Evolutionary conservation across 2,888 invertebrate genomes (phyloP).

Genomic region (Priapulus caudatus): DNA sequence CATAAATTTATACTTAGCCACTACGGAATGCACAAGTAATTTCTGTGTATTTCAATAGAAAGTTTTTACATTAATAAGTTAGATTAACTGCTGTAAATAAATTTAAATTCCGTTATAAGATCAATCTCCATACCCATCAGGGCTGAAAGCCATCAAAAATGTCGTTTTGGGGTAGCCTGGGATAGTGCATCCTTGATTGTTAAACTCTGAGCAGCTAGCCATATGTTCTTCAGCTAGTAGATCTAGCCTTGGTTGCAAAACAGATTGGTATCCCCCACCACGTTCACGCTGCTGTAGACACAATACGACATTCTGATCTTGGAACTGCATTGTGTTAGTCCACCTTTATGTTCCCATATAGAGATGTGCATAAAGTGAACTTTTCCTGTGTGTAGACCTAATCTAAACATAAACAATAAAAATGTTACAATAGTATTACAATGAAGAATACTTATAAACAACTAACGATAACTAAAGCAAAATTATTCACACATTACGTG

Average conservation of each 20-base stretch:
- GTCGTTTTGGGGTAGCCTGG: slow-evolving; percentile 63
- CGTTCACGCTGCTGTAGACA: not conserved
- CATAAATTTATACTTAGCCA: slow-evolving; percentile 4
- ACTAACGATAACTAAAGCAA: too few species aligned
- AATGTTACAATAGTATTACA: too few species aligned
- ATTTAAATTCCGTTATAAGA: too few species aligned
- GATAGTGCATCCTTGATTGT: slow-evolving; percentile 34
- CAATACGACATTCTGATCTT: too few species aligned
- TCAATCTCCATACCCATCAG: slow-evolving; percentile 57
- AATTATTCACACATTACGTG: too few species aligned
- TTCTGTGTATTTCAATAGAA: not conserved
- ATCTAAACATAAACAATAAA: too few species aligned
- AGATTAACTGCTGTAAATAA: too few species aligned
- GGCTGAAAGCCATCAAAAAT: slow-evolving; percentile 75
- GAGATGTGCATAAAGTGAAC: too few species aligned
- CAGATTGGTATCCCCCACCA: not conserved
- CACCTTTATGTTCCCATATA: too few species aligned
- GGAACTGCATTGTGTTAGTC: too few species aligned
- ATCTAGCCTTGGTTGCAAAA: not conserved
- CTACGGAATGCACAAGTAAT: not conserved
- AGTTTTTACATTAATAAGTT: not conserved
- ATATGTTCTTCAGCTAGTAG: not conserved
- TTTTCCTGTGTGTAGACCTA: too few species aligned
- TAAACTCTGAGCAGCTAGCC: not conserved
- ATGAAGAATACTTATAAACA: too few species aligned